Base-by-base conservation (phyloP, 53 echinoderm and acorn worm species). In the Zoroaster sp. region DNA sequence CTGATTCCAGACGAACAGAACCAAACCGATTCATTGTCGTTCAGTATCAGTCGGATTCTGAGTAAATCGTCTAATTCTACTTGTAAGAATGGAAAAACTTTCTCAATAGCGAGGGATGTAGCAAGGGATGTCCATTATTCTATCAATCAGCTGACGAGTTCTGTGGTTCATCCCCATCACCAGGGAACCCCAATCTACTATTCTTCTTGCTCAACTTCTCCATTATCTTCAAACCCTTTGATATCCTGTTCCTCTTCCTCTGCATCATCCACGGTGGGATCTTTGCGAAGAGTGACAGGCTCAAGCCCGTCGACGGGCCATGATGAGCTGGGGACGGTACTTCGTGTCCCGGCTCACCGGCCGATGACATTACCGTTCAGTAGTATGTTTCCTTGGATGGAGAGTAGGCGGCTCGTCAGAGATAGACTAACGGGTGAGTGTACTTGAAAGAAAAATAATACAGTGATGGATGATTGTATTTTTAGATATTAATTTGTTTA, bases 381-480 rank as follows among this genome's bases (percentile, higher is more conserved):
- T 28, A 83, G 89, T 10, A 83, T 88, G 51, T 93, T 93, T 30
- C 93, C 93, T 14, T 93, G 93, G 93, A 93, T 93, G 93, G 93
- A 93, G 77, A 76, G 75, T 15, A 59, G 93, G 51, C 89, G 93
- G 23, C 72, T 93, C 8, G 89, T 89, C 6, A 83, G 89, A 53
- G 93, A 93, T 53, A 93, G 93, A 93, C 89, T 93, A 25, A 93
- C 93, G 32, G 93, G 93, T 93, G 45, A 68, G 93, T 83, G n/a
- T n/a, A n/a, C n/a, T n/a, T n/a, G n/a, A n/a, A n/a, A n/a, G n/a
- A n/a, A n/a, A n/a, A n/a, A n/a, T n/a, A n/a, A n/a, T n/a, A n/a
- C n/a, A n/a, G n/a, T n/a, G n/a, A n/a, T n/a, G n/a, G n/a, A 71
- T 71, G 35, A 71, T 71, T 18, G 17, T 71, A 8, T 71, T 3